Base-by-base conservation (phyloP, 2,113 vertebrate species). In the Pica pica region DNA sequence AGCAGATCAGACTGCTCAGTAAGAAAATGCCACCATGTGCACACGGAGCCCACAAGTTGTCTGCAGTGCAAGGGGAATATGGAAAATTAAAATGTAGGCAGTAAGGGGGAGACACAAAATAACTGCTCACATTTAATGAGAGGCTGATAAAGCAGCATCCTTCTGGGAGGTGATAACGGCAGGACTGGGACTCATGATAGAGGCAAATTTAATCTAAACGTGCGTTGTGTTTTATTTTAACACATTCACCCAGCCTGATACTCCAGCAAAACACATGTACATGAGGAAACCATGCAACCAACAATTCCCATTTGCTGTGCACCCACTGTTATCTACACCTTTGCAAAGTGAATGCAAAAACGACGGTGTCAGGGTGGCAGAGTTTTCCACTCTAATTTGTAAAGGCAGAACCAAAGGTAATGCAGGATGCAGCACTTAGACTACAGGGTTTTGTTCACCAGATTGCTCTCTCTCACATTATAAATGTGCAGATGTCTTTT, bases 131-230 rank as follows among this genome's bases (percentile, higher is more conserved):
- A 2, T 88, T 93, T 96, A 90, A 88, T 75, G n/a, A 78, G 71
- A 83, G 28, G 8, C 35, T 81, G 55, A 52, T 94, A 90, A 83
- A 73, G 44, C 33, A 83, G 42, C 59, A 37, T 71, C 21, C 53
- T 65, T 60, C 56, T 71, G 83, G 11, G 84, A 81, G 24, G 27
- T 49, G 37, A 12, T 93, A 87, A 84, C 0, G 0, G 65, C 64
- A 93, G 55, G 35, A 63, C 19, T 74, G 89, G 59, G 79, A 30
- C 42, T 74, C 24, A 16, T 53, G 60, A 70, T 1, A 86, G 39
- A 83, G 69, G 33, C 30, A 73, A 84, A 83, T 90, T 80, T 73
- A 90, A 96, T 94, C 47, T 88, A 73, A 94, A 85, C 18, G 27
- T 3, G 1, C 1, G 0, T n/a, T 64, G 19, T 76, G 11, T 57